These are phyloP conservation scores for Zaprionus vittiger DNA, from an alignment of 1,140 invertebrate species.

Conservation along the genomic window DNA sequence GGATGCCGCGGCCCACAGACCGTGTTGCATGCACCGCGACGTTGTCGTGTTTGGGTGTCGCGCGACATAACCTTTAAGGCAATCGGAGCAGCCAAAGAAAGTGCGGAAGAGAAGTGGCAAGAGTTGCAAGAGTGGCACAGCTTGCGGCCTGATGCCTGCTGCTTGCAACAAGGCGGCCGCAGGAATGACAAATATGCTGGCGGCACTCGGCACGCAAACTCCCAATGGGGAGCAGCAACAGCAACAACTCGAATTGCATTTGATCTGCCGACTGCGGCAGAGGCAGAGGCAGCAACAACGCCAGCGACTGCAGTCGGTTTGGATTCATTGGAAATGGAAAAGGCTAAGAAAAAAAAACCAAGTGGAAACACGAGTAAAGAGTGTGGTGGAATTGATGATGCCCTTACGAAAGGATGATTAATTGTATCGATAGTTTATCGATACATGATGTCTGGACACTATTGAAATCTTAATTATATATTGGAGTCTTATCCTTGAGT, in stretches of 20 bases:
- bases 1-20: conserved; percentile 3
- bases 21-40: conserved; percentile 34
- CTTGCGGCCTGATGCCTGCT: conserved; percentile 23
- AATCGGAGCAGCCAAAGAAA: conserved; percentile 35
- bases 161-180: conserved; percentile 42
- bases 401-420: background rate
- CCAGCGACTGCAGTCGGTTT: conserved; percentile 32
- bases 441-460: too few relatives aligned
- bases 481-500: too few relatives aligned
- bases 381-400: background rate
- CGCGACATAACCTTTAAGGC: conserved; percentile 77
- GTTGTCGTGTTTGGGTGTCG: conserved; percentile 60
- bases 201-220: conserved; percentile 56
- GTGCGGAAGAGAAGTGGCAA: conserved; percentile 40
- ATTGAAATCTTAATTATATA: too few relatives aligned
- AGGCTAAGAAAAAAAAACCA: conserved; percentile 6
- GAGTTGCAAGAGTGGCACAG: conserved; percentile 19
- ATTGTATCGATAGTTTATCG: background rate
- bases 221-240: conserved; percentile 25
- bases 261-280: conserved; percentile 31
- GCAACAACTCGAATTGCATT: conserved; percentile 26
- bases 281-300: background rate
- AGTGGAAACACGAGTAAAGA: background rate
- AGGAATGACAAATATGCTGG: conserved; percentile 74
- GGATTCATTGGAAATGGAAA: conserved; percentile 54